Percentiles rank a stretch among this genome's conserved stretches.
Conservation (phyloP, 1,140 invertebrate genomes). For the Paramacrobiotus metropolitanus region DNA sequence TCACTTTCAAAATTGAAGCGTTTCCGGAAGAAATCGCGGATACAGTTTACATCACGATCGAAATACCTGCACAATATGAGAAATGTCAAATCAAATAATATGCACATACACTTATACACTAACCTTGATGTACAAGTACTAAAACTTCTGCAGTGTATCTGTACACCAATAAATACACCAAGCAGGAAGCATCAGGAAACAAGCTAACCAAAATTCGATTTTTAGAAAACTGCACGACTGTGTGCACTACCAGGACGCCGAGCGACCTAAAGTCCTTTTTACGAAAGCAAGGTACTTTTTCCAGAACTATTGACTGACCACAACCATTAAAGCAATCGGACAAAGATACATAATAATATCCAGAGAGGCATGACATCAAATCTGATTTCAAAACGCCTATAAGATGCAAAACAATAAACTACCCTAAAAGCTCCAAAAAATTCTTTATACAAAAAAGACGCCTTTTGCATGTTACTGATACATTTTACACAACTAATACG, state of each 20-base stretch:
- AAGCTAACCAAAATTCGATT: not conserved
- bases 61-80: conserved; percentile 41
- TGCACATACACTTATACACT: too few relatives aligned
- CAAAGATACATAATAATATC: too few relatives aligned
- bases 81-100: too few relatives aligned
- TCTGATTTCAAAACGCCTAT: not conserved
- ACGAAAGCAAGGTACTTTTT: too few relatives aligned
- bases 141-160: not conserved
- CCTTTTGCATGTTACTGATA: not conserved
- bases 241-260: too few relatives aligned
- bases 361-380: not conserved
- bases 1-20: conserved; percentile 76
- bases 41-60: conserved; percentile 76
- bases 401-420: not conserved
- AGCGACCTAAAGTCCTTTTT: too few relatives aligned
- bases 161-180: not conserved
- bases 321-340: too few relatives aligned
- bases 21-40: conserved; percentile 71
- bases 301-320: too few relatives aligned
- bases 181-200: not conserved
- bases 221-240: not conserved
- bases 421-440: too few relatives aligned
- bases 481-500: not conserved
- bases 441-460: too few relatives aligned
- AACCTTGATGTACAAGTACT: too few relatives aligned